Percentiles rank a stretch among this genome's conserved stretches.
phyloP scores from a whole-genome alignment of 2,888 invertebrate species.

The Lithophane ornitopus region DNA sequence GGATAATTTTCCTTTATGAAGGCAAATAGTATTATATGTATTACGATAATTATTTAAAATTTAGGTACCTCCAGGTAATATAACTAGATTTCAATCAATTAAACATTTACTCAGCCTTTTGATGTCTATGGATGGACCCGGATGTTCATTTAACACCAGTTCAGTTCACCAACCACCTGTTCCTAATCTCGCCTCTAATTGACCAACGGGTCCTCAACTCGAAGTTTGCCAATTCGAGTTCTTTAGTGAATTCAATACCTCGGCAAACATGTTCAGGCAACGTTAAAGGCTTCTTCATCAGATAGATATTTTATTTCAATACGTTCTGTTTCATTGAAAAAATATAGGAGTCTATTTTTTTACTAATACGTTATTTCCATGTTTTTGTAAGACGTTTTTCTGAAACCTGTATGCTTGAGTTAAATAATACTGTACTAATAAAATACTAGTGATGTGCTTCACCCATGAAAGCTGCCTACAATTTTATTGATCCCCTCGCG shows the following conservation, averaged over 20 bases:
- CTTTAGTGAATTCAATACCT: slow-evolving; percentile 20
- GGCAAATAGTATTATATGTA: background rate
- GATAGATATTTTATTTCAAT: background rate
- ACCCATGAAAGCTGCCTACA: slow-evolving; percentile 33
- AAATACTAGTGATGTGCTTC: slow-evolving; percentile 11
- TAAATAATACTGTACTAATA: slow-evolving; percentile 17
- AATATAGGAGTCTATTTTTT: background rate
- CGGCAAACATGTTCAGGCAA: background rate
- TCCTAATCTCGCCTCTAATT: slow-evolving; percentile 18
- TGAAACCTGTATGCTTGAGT: background rate
- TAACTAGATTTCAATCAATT: background rate
- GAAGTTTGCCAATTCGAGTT: slow-evolving; percentile 15
- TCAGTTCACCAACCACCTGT: background rate
- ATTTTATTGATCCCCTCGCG: slow-evolving; percentile 22
- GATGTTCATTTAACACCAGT: slow-evolving; percentile 7
- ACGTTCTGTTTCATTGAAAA: background rate
- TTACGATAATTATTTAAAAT: too few relatives aligned
- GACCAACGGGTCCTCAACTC: background rate
- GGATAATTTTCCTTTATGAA: slow-evolving; percentile 2
- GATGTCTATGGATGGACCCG: background rate
- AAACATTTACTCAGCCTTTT: background rate
- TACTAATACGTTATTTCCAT: background rate
- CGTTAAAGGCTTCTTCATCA: background rate
- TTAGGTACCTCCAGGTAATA: background rate
- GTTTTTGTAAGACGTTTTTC: background rate